Evolutionary conservation across 2,888 invertebrate species (phyloP).

Genomic region (Ormyrus nitidulus): DNA sequence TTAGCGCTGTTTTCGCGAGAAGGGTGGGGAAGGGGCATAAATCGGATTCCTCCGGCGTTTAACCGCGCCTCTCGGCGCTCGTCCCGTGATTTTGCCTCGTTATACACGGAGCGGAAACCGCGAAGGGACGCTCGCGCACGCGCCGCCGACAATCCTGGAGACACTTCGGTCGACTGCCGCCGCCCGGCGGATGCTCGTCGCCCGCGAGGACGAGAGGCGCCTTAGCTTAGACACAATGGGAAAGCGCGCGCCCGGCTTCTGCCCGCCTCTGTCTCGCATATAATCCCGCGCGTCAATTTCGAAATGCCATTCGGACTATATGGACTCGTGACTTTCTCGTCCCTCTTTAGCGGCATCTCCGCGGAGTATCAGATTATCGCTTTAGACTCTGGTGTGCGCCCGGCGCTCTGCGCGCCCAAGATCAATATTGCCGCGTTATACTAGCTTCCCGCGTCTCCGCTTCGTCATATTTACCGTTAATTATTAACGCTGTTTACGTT

Average conservation of each 20-base stretch:
- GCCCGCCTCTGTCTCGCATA: background rate
- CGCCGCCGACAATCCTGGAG: conserved; percentile 33
- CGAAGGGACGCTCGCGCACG: background rate
- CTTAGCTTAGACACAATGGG: conserved; percentile 5
- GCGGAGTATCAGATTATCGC: conserved; percentile 6
- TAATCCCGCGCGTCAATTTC: conserved; percentile 38
- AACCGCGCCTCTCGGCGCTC: background rate
- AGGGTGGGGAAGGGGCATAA: background rate
- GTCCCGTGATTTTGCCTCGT: conserved; percentile 20
- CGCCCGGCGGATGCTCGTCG: background rate
- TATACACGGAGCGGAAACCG: background rate
- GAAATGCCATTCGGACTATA: conserved; percentile 21
- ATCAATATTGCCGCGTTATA: conserved; percentile 24
- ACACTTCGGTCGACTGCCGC: conserved; percentile 31
- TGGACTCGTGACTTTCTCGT: background rate
- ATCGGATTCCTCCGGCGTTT: conserved; percentile 24
- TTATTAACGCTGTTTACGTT: conserved; percentile 25
- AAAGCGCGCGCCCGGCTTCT: background rate
- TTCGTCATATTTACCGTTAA: conserved; percentile 27
- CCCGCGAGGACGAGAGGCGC: background rate
- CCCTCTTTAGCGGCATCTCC: background rate
- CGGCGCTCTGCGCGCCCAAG: background rate
- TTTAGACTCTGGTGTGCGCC: background rate
- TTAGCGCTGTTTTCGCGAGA: background rate
- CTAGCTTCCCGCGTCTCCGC: too few species aligned